Base-by-base conservation (phyloP, 2,113 vertebrate species). In the Chaetodon auriga region DNA sequence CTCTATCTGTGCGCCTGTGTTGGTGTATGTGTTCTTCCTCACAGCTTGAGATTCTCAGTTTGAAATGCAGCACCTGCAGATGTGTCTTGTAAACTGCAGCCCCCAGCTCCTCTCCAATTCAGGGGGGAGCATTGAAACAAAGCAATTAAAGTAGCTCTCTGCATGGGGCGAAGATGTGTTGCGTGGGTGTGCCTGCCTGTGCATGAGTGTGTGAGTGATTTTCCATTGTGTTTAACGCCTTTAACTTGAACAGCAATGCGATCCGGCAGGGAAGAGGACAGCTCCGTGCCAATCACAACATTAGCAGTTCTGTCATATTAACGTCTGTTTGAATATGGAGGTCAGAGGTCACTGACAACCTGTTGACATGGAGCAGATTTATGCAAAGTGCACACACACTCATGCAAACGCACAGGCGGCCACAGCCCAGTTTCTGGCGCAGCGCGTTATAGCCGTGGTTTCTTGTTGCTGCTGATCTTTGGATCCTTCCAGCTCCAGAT, bases 11-110 rank as follows among this genome's bases (percentile, higher is more conserved):
- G 60, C 18, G 62, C 78, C 71, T 72, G 68, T 80, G 83, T 84
- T 76, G 58, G 70, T 74, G 53, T 75, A 77, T 75, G 68, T 60
- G 79, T 68, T 83, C 76, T 62, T 65, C 86, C 54, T 87, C 88
- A 58, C 88, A 89, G 89, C 84, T 81, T 87, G 82, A 87, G 75
- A 89, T 90, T 90, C 89, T 85, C 83, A 72, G 82, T 84, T 91
- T 91, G 91, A 93, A 93, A 91, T 84, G 84, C 83, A 93, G 92
- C 93, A 94, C 95, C 93, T 94, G 92, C 95, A 94, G 90, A 94
- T 92, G 92, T 91, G 86, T 82, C 90, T 92, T 87, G 82, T 87
- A 83, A 91, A 90, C 78, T 85, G 87, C 81, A 87, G 89, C 83
- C 84, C 77, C 79, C 80, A 89, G 91, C 88, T 80, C 82, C 90